These are phyloP conservation scores for Microcebus lehilahytsara DNA, from an alignment of 2,113 vertebrate species.

Conservation along the genomic window DNA sequence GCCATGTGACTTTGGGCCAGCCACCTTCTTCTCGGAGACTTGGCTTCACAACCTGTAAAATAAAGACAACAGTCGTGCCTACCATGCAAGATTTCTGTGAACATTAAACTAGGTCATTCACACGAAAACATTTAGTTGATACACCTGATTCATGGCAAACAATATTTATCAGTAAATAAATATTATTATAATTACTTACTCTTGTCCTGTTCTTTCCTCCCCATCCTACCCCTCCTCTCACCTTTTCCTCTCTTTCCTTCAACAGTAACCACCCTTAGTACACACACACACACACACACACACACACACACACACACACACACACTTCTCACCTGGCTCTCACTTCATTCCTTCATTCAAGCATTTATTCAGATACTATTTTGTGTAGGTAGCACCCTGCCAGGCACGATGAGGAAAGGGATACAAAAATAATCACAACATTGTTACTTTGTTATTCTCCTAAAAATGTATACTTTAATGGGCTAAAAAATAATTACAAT, in stretches of 20 bases:
- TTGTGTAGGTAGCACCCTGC: too few species aligned
- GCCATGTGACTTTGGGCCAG: not conserved
- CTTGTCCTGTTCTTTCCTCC: not conserved
- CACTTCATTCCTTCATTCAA: not conserved
- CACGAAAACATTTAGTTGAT: not conserved
- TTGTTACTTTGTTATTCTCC: not conserved
- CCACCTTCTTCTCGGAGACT: not conserved
- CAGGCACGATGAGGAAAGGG: not conserved
- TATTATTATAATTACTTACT: not conserved
- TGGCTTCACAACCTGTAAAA: not conserved
- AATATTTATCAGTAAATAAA: not conserved
- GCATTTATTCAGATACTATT: not conserved
- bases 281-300: too few species aligned
- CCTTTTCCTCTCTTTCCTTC: not conserved
- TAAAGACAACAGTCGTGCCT: not conserved
- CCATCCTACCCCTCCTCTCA: not conserved
- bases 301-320: too few species aligned
- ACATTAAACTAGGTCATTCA: not conserved
- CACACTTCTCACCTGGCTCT: not conserved
- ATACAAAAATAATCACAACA: not conserved
- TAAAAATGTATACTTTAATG: not conserved
- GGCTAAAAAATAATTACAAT: not conserved
- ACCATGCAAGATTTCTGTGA: too few species aligned
- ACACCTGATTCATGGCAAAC: accelerated
- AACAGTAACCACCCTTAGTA: not conserved